Evolutionary conservation across 2,888 invertebrate genomes (phyloP), one percentile per base, ranked within the genome.

Genomic region (Agriopis leucophaearia): DNA sequence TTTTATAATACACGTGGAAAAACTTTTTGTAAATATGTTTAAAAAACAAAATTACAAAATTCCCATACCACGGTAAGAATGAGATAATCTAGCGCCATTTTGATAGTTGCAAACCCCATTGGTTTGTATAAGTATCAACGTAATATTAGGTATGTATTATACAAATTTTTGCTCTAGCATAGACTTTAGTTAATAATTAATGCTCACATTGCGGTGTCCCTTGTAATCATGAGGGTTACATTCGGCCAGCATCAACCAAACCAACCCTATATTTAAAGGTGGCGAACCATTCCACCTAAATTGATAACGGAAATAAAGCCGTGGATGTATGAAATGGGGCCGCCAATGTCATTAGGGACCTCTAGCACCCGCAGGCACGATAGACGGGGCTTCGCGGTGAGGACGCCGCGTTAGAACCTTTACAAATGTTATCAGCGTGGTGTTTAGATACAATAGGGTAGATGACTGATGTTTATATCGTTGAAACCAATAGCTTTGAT

Each of bases 301-400:
- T 84, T 81, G 86, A 82, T 81, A 86, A 83, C 87, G 88, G 88
- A 88, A 88, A 85, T 79, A 78, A 80, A 78, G 78, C 82, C 78
- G 81, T 80, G 75, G 75, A 72, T 69, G 78, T 77, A 79, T 81
- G 79, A 79, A 78, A 74, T 65, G 68, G 74, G 74, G 75, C 75
- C 75, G 78, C 72, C 74, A 71, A 71, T 80, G 80, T 85, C 84
- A 86, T 87, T 87, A 86, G 80, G 78, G 80, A 77, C 66, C 64
- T 78, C 78, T 82, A 85, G 81, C 79, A 80, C 84, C 80, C 79
- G 75, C 78, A 80, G 84, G 78, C 82, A 85, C 76, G 77, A 72
- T 69, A 79, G 60, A 54, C 59, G 6, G 38, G 10, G 0, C 36
- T 73, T 79, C 72, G 50, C 66, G 69, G 54, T 78, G 40, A 38